phyloP scores from a whole-genome alignment of 2,888 invertebrate genomes.

The Apotomis betuletana region DNA sequence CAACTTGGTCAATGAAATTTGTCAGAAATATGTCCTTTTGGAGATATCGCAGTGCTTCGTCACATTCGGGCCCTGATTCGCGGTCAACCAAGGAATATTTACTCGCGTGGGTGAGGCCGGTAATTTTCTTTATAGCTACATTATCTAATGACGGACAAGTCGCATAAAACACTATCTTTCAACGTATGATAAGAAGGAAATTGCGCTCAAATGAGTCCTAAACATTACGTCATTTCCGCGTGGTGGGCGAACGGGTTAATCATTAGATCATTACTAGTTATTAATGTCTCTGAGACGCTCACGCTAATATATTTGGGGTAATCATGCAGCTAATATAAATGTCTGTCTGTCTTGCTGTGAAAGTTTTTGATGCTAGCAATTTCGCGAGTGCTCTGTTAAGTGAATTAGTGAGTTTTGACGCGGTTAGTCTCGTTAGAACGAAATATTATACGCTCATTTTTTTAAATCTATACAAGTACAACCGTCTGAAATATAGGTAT shows the following conservation, averaged over 20 bases:
- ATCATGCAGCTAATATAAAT: conserved; percentile 28
- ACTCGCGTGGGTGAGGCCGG: conserved; percentile 25
- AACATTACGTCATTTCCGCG: conserved; percentile 36
- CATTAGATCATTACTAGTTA: conserved; percentile 27
- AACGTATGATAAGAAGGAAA: conserved; percentile 40
- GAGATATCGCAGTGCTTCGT: too few species aligned
- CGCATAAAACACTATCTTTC: conserved; percentile 41
- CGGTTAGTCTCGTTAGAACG: background rate
- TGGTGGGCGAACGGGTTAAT: conserved; percentile 23
- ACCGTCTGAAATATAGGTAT: background rate
- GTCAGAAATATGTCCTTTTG: too few species aligned
- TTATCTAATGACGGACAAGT: conserved; percentile 40
- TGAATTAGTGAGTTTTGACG: conserved; percentile 21
- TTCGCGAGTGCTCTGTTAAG: conserved; percentile 29
- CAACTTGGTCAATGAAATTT: too few species aligned
- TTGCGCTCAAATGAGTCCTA: conserved; percentile 35
- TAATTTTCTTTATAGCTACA: conserved; percentile 38
- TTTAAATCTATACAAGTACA: background rate
- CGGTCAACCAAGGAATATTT: conserved; percentile 34
- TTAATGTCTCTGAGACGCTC: conserved; percentile 18
- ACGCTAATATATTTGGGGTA: conserved; percentile 26
- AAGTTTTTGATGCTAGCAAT: conserved; percentile 30
- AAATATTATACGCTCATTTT: background rate
- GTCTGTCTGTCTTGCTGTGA: conserved; percentile 27
- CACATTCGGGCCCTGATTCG: conserved; percentile 7